Conservation (phyloP, 92 coral and sea anemone species). For the Zoanthus sociatus region DNA sequence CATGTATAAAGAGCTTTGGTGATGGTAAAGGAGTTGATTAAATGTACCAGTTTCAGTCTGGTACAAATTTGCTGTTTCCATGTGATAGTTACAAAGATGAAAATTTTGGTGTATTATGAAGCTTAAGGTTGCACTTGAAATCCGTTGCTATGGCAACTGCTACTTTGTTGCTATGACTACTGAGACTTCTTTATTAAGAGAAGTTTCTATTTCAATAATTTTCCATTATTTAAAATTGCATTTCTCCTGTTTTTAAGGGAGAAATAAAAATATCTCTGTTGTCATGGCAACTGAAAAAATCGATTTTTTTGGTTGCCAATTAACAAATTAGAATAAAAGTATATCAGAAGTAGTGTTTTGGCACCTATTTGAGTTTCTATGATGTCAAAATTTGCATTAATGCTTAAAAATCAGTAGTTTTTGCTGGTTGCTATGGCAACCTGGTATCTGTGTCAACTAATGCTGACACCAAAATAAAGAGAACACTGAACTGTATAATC, state of each 20-base stretch:
- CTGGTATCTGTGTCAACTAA: neutral
- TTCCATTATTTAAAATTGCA: no score
- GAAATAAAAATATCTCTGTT: neutral
- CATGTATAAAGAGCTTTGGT: conserved; percentile 12
- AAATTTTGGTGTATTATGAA: conserved; percentile 12
- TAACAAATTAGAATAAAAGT: neutral
- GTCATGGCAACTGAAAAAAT: conserved; percentile 17
- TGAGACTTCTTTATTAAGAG: conserved; percentile 1
- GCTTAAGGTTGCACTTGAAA: conserved; percentile 2
- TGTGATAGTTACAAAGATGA: conserved; percentile 14
- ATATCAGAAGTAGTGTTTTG: neutral
- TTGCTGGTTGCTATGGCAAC: conserved; percentile 2
- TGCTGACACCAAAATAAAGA: neutral
- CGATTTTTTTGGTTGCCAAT: conserved; percentile 2
- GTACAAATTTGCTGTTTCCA: conserved; percentile 16
- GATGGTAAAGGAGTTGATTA: conserved; percentile 7
- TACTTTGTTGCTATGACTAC: neutral
- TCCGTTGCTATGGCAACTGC: conserved; percentile 17
- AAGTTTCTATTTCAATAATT: neutral
- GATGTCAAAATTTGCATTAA: neutral
- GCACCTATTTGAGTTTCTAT: conserved; percentile 17
- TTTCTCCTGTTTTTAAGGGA: no score
- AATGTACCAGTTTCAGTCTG: conserved; percentile 19
- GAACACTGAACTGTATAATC: neutral
- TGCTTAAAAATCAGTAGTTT: neutral